Evolutionary conservation across 2,797 vertebrate species (phyloP).

Genomic region (Tapera naevia): DNA sequence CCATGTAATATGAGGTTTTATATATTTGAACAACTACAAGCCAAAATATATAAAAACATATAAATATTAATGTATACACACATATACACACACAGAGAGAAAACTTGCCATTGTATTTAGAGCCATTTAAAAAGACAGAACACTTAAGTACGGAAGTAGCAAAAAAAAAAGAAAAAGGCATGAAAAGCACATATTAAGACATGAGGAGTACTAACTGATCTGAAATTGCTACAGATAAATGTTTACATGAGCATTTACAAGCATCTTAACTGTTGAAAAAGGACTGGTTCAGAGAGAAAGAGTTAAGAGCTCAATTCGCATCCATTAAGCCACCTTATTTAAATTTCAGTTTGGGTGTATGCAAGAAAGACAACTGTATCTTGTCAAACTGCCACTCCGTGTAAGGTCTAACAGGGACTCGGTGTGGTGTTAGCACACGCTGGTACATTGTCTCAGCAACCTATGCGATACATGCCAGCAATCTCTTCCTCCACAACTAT

Average conservation of each 20-base stretch:
- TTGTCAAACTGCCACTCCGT: slow-evolving; percentile 25
- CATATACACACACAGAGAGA: background rate
- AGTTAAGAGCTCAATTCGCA: slow-evolving; percentile 50
- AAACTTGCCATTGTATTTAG: slow-evolving; percentile 32
- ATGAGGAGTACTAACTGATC: background rate
- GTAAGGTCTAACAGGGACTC: slow-evolving; percentile 15
- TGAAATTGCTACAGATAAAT: background rate
- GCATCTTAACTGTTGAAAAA: slow-evolving; percentile 25
- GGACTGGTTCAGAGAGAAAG: background rate
- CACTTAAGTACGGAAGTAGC: background rate
- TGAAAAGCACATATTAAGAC: background rate
- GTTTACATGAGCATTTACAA: slow-evolving; percentile 30
- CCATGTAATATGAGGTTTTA: background rate
- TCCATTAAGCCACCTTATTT: slow-evolving; percentile 48
- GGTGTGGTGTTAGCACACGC: slow-evolving; percentile 11
- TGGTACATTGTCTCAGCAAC: background rate
- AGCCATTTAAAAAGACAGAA: background rate
- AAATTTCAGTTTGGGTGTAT: slow-evolving; percentile 43
- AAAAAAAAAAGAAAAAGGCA: background rate
- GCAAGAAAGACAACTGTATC: background rate
- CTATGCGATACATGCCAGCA: slow-evolving; percentile 32
- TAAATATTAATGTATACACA: background rate
- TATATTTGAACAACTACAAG: slow-evolving; percentile 52
- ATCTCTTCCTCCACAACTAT: slow-evolving; percentile 27
- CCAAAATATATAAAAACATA: background rate